phyloP scores from a whole-genome alignment of 2,113 vertebrate species.

The Felis chaus region DNA sequence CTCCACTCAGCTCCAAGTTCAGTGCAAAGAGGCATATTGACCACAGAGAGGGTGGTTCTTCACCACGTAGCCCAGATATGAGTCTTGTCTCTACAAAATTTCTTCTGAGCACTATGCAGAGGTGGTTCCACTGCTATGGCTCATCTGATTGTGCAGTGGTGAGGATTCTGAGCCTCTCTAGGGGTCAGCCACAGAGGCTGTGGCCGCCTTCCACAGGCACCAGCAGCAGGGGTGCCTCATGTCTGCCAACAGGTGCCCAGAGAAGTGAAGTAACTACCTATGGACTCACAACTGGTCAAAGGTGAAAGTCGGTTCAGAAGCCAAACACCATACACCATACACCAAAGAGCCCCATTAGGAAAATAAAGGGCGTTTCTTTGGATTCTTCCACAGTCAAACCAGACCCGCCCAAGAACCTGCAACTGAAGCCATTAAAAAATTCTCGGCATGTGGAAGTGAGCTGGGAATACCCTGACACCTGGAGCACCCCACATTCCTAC shows the following conservation, averaged over 20 bases:
- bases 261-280: not conserved
- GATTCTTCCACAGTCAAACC: conserved; percentile 82
- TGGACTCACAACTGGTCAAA: not conserved
- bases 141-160: not conserved
- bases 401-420: conserved; percentile 79
- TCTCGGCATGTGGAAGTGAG: conserved; percentile 73
- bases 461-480: conserved; percentile 84
- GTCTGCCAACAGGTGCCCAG: not conserved
- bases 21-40: not conserved
- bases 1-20: not conserved
- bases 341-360: not conserved
- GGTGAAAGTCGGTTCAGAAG: not conserved
- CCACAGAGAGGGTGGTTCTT: not conserved
- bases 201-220: not conserved
- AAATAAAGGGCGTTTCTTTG: conserved; percentile 30
- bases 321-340: not conserved
- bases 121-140: not conserved
- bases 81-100: not conserved
- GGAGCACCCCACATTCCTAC: conserved; percentile 85
- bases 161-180: not conserved
- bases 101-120: not conserved
- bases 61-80: not conserved
- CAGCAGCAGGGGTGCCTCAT: not conserved
- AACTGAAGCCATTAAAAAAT: conserved; percentile 38
- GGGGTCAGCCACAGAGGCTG: not conserved